Conservation (phyloP, 2,113 vertebrate genomes). For the Salminus brasiliensis region DNA sequence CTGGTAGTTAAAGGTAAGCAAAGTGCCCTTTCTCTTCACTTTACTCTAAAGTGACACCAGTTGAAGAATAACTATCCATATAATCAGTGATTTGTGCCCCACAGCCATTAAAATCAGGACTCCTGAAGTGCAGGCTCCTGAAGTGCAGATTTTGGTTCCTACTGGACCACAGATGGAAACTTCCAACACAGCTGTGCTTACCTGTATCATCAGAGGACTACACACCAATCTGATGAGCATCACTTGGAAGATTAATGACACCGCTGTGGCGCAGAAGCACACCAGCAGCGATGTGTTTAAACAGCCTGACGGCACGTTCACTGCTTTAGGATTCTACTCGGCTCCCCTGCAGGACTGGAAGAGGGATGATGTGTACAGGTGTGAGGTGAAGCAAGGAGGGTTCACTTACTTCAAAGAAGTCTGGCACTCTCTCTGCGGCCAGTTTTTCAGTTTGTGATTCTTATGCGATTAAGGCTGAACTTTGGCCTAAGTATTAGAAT, state of each 20-base stretch:
- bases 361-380: slow-evolving; percentile 38
- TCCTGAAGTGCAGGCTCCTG: slow-evolving; percentile 38
- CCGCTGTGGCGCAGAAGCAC: background rate
- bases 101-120: slow-evolving; percentile 1
- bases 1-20: slow-evolving; percentile 56
- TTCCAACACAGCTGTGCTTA: background rate
- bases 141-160: slow-evolving; percentile 43
- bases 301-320: slow-evolving; percentile 42
- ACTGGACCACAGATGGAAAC: background rate
- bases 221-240: slow-evolving; percentile 6
- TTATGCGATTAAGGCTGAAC: background rate
- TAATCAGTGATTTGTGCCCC: background rate
- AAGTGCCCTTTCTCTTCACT: background rate
- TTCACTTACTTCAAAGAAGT: slow-evolving; percentile 22
- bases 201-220: slow-evolving; percentile 53
- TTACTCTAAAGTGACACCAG: background rate
- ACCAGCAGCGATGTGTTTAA: background rate
- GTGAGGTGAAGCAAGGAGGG: slow-evolving; percentile 38
- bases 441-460: background rate
- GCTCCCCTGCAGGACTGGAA: slow-evolving; percentile 33
- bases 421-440: slow-evolving; percentile 17
- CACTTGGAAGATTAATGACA: slow-evolving; percentile 53
- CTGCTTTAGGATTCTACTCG: slow-evolving; percentile 43
- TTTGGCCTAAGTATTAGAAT: background rate
- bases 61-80: background rate